Conservation (phyloP, 2,888 invertebrate genomes). For the Augiades crinisus region DNA sequence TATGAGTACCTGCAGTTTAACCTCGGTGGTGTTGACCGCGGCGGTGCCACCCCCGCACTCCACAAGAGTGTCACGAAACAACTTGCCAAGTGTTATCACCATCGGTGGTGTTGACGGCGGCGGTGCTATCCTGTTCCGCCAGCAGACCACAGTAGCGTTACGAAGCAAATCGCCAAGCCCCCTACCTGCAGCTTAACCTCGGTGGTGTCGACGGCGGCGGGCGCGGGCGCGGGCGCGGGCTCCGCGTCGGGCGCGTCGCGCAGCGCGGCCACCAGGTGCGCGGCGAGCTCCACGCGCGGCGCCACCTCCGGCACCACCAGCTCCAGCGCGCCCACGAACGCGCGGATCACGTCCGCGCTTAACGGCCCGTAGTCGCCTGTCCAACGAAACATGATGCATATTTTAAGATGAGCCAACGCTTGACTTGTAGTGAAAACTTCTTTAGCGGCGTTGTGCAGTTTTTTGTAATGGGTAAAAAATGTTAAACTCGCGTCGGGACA, state of each 20-base stretch:
- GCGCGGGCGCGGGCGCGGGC: conserved; percentile 31
- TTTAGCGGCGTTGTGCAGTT: too few relatives aligned
- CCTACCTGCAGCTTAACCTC: conserved; percentile 62
- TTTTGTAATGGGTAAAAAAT: too few relatives aligned
- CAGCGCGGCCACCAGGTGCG: conserved; percentile 78
- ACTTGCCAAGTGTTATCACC: too few relatives aligned
- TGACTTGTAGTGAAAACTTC: too few relatives aligned
- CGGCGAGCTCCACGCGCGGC: conserved; percentile 72
- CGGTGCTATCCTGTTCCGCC: too few relatives aligned
- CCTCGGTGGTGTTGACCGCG: too few relatives aligned
- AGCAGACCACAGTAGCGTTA: neutral
- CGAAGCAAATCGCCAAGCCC: neutral
- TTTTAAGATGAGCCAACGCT: too few relatives aligned
- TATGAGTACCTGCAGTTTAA: too few relatives aligned
- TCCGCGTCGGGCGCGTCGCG: conserved; percentile 73
- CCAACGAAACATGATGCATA: neutral
- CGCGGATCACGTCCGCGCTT: conserved; percentile 61
- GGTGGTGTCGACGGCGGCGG: conserved; percentile 49
- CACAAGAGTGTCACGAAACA: too few relatives aligned
- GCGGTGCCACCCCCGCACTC: too few relatives aligned
- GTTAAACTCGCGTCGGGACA: too few relatives aligned
- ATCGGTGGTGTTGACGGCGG: too few relatives aligned
- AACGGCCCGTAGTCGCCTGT: conserved; percentile 67
- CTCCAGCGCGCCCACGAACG: conserved; percentile 63
- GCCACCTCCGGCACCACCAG: conserved; percentile 64